phyloP scores from a whole-genome alignment of 2,797 vertebrate genomes.

The Mico argentatus region DNA sequence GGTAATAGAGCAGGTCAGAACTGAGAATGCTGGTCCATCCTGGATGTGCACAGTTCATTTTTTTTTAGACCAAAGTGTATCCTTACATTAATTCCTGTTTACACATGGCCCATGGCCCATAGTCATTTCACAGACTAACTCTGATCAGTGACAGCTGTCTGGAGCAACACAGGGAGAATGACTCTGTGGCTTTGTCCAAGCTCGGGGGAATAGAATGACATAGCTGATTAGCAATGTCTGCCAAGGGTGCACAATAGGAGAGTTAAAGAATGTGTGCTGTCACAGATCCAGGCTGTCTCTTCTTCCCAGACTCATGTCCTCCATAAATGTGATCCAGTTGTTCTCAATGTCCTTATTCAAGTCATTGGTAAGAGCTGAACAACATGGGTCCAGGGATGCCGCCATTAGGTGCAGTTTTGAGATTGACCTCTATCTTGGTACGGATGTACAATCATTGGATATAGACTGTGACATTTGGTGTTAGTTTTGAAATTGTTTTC shows the following conservation, averaged over 20 bases:
- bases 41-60: neutral
- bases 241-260: neutral
- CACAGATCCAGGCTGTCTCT: neutral
- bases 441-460: neutral
- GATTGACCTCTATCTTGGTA: neutral
- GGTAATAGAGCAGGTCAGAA: neutral
- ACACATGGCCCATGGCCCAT: neutral
- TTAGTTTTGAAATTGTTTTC: neutral
- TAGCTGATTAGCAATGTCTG: neutral
- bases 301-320: neutral
- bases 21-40: neutral
- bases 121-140: neutral
- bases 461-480: neutral
- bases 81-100: neutral
- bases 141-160: neutral
- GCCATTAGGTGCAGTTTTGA: neutral
- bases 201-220: neutral
- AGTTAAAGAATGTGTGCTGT: neutral
- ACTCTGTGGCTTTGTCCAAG: neutral
- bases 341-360: neutral
- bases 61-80: neutral
- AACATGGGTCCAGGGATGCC: neutral
- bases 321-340: neutral
- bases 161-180: neutral
- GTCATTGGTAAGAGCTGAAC: neutral